A percentile compares a stretch with the other conserved stretches of the same genome.
Evolutionary conservation across 2,888 invertebrate genomes (phyloP).

Genomic region (Ischnura elegans): DNA sequence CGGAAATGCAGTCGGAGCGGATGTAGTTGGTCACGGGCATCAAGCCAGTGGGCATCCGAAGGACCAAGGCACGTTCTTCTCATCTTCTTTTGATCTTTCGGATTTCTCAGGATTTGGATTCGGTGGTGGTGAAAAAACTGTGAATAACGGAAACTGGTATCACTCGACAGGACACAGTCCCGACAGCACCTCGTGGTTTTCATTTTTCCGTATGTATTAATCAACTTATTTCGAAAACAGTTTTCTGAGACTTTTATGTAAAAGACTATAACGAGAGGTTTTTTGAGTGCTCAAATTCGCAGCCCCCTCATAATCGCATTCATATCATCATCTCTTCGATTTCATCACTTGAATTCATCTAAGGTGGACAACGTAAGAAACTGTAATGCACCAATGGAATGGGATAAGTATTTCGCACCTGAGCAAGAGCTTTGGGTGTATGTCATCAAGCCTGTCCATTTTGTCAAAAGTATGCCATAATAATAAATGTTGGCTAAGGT

Average conservation of each 20-base stretch:
- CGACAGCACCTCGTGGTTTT: conserved; percentile 32
- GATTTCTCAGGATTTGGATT: conserved; percentile 72
- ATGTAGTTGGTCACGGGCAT: background rate
- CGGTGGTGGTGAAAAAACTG: background rate
- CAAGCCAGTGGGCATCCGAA: background rate
- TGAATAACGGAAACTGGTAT: background rate
- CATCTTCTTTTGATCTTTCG: conserved; percentile 75
- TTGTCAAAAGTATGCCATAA: background rate
- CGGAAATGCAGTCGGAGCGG: background rate
- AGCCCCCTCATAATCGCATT: background rate
- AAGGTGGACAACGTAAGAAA: background rate
- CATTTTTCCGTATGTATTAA: conserved; percentile 18
- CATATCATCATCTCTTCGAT: background rate
- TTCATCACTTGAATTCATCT: background rate
- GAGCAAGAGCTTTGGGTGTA: background rate
- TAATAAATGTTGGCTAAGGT: background rate
- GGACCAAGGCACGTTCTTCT: conserved; percentile 68
- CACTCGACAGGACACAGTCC: background rate
- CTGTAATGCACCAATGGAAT: background rate
- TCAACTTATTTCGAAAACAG: background rate
- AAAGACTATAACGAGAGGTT: background rate
- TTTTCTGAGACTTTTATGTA: background rate
- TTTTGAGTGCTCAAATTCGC: background rate
- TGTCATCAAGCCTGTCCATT: background rate
- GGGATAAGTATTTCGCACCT: background rate